These are phyloP conservation scores for Cryptosula pallasiana DNA, from an alignment of 2,888 invertebrate species.

Conservation along the genomic window DNA sequence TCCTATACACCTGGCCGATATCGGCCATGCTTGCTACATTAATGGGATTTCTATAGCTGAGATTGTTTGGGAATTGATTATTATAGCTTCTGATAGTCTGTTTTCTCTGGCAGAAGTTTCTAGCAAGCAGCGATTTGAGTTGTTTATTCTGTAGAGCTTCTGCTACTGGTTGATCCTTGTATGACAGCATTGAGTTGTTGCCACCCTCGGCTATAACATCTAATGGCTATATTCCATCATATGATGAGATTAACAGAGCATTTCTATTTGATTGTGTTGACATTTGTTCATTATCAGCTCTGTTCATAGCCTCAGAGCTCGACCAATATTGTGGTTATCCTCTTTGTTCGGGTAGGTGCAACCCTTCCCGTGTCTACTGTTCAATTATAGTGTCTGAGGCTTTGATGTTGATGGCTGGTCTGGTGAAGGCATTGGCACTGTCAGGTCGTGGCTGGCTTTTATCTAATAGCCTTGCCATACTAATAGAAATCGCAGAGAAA, in stretches of 20 bases:
- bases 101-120: too few relatives aligned
- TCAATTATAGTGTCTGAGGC: background rate
- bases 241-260: background rate
- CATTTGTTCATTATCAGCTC: background rate
- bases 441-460: slow-evolving; percentile 4
- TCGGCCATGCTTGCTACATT: too few relatives aligned
- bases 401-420: background rate
- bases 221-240: too few relatives aligned
- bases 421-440: slow-evolving; percentile 1
- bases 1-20: too few relatives aligned
- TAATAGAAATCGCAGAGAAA: background rate
- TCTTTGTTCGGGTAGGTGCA: background rate
- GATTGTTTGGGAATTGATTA: too few relatives aligned
- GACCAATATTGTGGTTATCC: background rate
- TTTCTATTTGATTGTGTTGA: background rate
- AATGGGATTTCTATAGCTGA: too few relatives aligned
- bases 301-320: background rate
- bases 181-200: too few relatives aligned
- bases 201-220: too few relatives aligned
- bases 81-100: too few relatives aligned
- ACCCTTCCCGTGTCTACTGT: background rate
- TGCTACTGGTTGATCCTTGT: too few relatives aligned
- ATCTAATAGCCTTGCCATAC: slow-evolving; percentile 16
- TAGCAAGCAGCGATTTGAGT: too few relatives aligned
- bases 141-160: too few relatives aligned